phyloP scores from a whole-genome alignment of 2,113 vertebrate species.

The Terrapene triunguis region DNA sequence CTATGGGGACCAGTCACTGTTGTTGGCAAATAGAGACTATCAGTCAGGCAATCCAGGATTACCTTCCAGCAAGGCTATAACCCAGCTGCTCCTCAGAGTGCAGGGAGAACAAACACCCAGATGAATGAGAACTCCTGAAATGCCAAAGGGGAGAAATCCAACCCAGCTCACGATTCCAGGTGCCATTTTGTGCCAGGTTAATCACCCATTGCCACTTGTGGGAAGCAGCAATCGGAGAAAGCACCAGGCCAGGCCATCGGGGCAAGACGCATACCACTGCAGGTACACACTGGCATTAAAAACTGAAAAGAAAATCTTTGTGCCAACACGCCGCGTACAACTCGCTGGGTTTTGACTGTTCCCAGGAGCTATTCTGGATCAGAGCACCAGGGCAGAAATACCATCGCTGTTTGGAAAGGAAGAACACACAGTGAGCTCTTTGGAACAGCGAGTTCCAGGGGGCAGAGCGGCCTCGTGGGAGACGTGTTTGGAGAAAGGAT shows the following conservation, averaged over 20 bases:
- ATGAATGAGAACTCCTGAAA: background rate
- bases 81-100: rapidly evolving
- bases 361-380: background rate
- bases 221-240: background rate
- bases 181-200: background rate
- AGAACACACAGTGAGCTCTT: background rate
- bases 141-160: background rate
- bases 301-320: background rate
- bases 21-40: constrained; percentile 27
- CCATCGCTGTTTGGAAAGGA: background rate
- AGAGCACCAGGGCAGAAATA: background rate
- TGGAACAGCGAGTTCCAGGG: background rate
- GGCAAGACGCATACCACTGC: no score
- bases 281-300: background rate
- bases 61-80: constrained; percentile 33
- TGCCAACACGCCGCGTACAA: background rate
- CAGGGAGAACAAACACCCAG: background rate
- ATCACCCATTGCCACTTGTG: background rate
- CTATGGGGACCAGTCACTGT: constrained; percentile 43
- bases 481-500: rapidly evolving
- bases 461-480: rapidly evolving
- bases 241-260: background rate
- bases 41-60: constrained; percentile 58
- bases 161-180: background rate
- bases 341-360: background rate